Base-by-base conservation (phyloP, 2,797 vertebrate genomes). In the Micropoecilia bifurca region DNA sequence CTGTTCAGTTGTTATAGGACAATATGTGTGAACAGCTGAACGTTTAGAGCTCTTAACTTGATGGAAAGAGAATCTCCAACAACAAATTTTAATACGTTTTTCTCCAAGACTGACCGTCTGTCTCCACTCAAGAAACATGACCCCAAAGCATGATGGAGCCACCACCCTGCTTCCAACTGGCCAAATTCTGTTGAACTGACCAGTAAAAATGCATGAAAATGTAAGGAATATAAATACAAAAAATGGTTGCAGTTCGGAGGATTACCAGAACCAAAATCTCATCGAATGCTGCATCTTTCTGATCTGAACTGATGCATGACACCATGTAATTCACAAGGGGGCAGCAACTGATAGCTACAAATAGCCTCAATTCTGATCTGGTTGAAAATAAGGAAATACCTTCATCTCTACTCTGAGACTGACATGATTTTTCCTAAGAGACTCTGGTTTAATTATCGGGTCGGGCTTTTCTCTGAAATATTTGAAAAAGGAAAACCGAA, bases 301-400 rank as follows among this genome's bases (percentile, higher is more conserved):
- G 84, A 39, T 74, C 45, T 78, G 78, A 87, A 75, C 81, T 33
- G 71, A 73, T 90, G 88, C 82, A 82, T 78, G 79, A 82, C 71
- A 69, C 47, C 71, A 55, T 81, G 50, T 83, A 76, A 84, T 85
- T 90, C 92, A 93, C 85, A 87, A 89, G 92, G 87, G 90, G 91
- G 89, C 92, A 92, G 89, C 88, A 88, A 71, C 76, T 89, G 79
- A 90, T 82, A 75, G 74, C 59, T 76, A 71, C 75, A 87, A 48
- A 71, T 76, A 75, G n/a, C 53, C 61, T 43, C 14, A 63, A 5
- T 13, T 90, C 76, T 43, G 9, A 30, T 22, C 43, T 73, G 3
- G 7, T 41, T 25, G 50, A 30, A 55, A 20, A 30, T 41, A 22
- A 28, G 22, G 25, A 50, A 68, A 41, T 41, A 18, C 2, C n/a